These are phyloP conservation scores for Myocastor coypus DNA, from an alignment of 2,113 vertebrate genomes.

Conservation along the genomic window DNA sequence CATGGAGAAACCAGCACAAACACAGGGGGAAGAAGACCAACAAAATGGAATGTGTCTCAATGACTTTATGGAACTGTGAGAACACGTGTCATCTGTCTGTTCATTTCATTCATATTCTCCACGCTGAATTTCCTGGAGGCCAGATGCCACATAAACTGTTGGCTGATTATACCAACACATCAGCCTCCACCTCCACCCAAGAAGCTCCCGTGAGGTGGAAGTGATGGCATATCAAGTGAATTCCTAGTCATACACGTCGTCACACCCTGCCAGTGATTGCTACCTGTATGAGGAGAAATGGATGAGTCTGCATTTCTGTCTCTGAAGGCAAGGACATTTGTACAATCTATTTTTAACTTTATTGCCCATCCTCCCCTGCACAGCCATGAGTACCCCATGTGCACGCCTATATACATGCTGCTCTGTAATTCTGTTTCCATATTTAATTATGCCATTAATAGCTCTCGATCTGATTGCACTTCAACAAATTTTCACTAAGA, in stretches of 20 bases:
- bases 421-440: background rate
- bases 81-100: background rate
- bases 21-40: background rate
- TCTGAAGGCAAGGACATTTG: background rate
- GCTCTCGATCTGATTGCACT: background rate
- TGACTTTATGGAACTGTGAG: background rate
- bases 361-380: background rate
- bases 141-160: background rate
- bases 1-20: background rate
- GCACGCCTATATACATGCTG: background rate
- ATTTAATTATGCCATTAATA: background rate
- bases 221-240: background rate
- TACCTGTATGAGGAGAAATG: background rate
- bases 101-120: background rate
- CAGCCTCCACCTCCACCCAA: background rate
- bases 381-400: background rate
- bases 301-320: background rate
- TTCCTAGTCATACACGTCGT: background rate
- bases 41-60: background rate
- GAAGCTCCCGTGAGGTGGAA: background rate
- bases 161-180: background rate
- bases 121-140: background rate
- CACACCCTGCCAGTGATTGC: background rate
- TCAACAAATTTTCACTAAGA: background rate
- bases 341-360: background rate